Base-by-base conservation (phyloP, 2,888 invertebrate species). In the Sceliomorpha sp. region DNA sequence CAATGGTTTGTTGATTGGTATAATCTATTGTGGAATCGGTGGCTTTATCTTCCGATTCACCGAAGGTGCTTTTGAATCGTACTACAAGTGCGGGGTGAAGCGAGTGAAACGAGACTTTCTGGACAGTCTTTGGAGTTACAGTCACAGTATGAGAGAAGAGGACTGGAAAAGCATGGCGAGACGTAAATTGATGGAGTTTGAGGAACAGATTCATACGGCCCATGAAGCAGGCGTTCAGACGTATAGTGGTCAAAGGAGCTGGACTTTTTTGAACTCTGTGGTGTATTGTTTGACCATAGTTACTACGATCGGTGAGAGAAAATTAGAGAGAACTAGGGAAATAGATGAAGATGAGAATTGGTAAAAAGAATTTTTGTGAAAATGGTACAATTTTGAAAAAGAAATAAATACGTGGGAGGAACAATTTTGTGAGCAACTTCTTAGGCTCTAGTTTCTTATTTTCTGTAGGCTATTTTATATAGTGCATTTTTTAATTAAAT, bases 81-180 rank as follows among this genome's bases (percentile, higher is more conserved):
- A 94, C 70, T 96, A 95, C 88, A 97, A 97, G 89, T 96, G 96
- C 83, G 95, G 95, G 5, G 95, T 96, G 34, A 95, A 96, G 77
- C 91, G 94, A 77, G 95, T 96, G 0, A 96, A 96, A 82, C 90
- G 96, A 2, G 95, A 95, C 86, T 96, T 97, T 75, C 92, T 97
- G 59, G 96, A 96, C 79, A 91, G 92, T 67, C 90, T 97, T 32
- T 96, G 96, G 96, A 90, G 92, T 48, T 92, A 93, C 62, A 96
- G 95, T 86, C 95, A 95, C 85, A 93, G 93, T 81, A 89, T 96
- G 88, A 91, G 93, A 51, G 96, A 96, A 86, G 96, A 96, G 44
- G 96, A 96, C 82, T 96, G 96, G 96, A 96, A 96, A 82, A 94
- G 94, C 7, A 90, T 94, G 89, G 96, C 96, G 0, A 90, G 96